Evolutionary conservation across 2,888 invertebrate genomes (phyloP).

Genomic region (Eurytoma californica): DNA sequence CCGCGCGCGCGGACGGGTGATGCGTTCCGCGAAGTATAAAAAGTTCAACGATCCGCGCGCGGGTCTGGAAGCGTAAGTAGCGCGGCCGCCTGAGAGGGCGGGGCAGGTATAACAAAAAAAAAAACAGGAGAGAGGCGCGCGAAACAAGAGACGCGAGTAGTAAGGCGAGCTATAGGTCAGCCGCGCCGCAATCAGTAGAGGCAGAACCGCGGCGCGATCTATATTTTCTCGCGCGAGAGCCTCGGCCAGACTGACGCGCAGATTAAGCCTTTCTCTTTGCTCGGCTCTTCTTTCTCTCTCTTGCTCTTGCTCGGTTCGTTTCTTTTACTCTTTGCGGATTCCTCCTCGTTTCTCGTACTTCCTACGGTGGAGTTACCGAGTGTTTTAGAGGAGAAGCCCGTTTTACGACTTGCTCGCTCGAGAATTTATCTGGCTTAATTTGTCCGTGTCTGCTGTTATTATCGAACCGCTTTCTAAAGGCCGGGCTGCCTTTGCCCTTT

Average conservation of each 20-base stretch:
- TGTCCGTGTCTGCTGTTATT: conserved; percentile 31
- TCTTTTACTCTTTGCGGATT: background rate
- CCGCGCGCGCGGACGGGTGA: background rate
- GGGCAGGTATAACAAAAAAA: background rate
- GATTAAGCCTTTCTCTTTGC: background rate
- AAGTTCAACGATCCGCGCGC: conserved; percentile 11
- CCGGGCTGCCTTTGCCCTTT: too few species aligned
- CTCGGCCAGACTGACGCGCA: background rate
- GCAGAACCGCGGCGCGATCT: background rate
- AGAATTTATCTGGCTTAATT: conserved; percentile 42
- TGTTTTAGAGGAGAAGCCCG: conserved; percentile 27
- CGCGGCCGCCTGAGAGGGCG: background rate
- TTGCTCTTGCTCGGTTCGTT: background rate
- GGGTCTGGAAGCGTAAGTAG: background rate
- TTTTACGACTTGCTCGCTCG: conserved; percentile 12
- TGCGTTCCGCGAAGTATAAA: background rate
- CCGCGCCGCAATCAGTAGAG: conserved; percentile 26
- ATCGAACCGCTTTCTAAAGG: background rate
- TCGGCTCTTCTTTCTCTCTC: too few species aligned
- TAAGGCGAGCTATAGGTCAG: conserved; percentile 29
- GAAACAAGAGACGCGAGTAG: conserved; percentile 26
- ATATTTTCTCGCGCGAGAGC: conserved; percentile 8
- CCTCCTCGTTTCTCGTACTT: background rate
- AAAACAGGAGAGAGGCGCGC: background rate
- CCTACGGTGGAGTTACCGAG: background rate